phyloP scores from a whole-genome alignment of 2,888 invertebrate genomes.

The Apeira syringaria region DNA sequence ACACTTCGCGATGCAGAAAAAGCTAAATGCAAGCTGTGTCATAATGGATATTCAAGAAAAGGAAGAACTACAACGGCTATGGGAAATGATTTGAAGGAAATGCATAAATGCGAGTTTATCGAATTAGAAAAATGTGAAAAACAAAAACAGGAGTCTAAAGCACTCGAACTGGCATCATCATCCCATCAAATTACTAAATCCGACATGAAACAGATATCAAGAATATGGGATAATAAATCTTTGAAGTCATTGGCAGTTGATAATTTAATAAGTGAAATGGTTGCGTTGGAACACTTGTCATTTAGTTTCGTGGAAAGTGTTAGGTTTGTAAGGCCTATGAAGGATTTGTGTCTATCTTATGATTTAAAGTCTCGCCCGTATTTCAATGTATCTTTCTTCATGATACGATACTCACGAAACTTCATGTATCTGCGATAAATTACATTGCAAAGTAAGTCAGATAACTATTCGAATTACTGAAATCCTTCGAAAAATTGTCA shows the following conservation, averaged over 20 bases:
- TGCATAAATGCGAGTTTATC: neutral
- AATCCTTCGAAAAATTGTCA: constrained; percentile 28
- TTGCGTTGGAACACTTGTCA: constrained; percentile 27
- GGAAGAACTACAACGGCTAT: constrained; percentile 24
- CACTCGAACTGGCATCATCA: neutral
- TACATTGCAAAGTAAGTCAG: constrained; percentile 26
- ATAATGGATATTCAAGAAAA: constrained; percentile 24
- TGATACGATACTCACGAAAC: no score
- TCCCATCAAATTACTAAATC: constrained; percentile 4
- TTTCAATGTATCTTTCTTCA: no score
- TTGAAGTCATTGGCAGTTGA: constrained; percentile 10
- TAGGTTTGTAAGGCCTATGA: constrained; percentile 29
- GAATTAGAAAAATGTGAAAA: neutral
- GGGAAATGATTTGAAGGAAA: constrained; percentile 4
- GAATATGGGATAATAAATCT: constrained; percentile 18
- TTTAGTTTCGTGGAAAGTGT: constrained; percentile 30
- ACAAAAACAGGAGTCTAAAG: neutral
- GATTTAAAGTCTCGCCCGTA: constrained; percentile 29
- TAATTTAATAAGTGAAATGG: constrained; percentile 19
- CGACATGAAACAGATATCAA: constrained; percentile 15
- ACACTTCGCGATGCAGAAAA: constrained; percentile 1
- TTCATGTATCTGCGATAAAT: constrained; percentile 25
- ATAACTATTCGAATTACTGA: constrained; percentile 27
- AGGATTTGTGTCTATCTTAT: constrained; percentile 26
- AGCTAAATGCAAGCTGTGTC: constrained; percentile 15